Percentiles rank a stretch among this genome's conserved stretches.
phyloP scores from a whole-genome alignment of 2,797 vertebrate genomes.

The Acanthurus leucopareius region DNA sequence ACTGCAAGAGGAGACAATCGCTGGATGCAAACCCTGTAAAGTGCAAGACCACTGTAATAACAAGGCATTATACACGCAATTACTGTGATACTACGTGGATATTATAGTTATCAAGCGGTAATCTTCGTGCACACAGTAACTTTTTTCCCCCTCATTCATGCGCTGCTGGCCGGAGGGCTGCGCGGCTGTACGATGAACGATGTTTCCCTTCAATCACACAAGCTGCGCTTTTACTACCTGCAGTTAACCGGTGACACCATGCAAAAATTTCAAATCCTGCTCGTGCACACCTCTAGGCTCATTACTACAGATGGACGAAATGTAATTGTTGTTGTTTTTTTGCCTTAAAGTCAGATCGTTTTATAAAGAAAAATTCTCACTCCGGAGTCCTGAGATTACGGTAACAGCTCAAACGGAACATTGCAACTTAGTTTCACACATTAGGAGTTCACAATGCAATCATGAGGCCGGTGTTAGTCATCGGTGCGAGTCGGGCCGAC shows the following conservation, averaged over 20 bases:
- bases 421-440: conserved; percentile 33
- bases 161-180: conserved; percentile 11
- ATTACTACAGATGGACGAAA: background rate
- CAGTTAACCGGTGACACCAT: background rate
- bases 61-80: too few species aligned
- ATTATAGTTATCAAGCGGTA: background rate
- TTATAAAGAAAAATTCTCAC: background rate
- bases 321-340: too few species aligned
- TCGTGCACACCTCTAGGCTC: too few species aligned
- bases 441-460: background rate
- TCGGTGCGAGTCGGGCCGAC: background rate
- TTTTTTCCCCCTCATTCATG: conserved; percentile 49
- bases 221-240: background rate
- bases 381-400: background rate
- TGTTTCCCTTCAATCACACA: background rate
- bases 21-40: background rate
- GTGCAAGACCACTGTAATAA: background rate
- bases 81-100: fast-evolving
- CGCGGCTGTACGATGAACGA: conserved; percentile 1
- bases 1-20: background rate
- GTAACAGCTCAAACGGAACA: background rate
- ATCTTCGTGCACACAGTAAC: conserved; percentile 39
- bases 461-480: background rate
- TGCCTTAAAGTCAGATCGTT: background rate
- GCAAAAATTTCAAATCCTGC: background rate